Conservation (phyloP, 1,140 invertebrate genomes). For the Drosophila parabipectinata region DNA sequence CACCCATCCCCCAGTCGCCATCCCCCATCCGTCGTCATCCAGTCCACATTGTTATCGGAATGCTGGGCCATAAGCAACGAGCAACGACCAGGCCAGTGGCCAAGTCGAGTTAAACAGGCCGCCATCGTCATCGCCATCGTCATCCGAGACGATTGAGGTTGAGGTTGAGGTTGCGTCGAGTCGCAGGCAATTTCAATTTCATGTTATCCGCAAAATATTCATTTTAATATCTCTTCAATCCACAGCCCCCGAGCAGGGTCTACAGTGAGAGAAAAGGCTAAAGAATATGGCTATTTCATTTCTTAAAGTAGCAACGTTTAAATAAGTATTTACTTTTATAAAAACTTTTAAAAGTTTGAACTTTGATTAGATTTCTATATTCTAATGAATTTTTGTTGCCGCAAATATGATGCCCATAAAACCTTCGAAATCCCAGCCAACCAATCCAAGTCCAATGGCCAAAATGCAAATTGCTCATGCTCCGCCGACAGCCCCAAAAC, state of each 20-base stretch:
- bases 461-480: constrained; percentile 81
- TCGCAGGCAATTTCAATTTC: constrained; percentile 80
- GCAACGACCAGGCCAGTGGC: constrained; percentile 41
- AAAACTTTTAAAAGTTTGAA: neutral
- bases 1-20: constrained; percentile 6
- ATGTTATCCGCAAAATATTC: constrained; percentile 83
- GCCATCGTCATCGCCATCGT: constrained; percentile 41
- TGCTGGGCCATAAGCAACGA: constrained; percentile 68
- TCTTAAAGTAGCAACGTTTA: neutral
- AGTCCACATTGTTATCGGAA: constrained; percentile 73
- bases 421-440: constrained; percentile 65
- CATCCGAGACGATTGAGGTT: constrained; percentile 42
- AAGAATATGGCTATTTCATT: neutral
- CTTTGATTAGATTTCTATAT: neutral
- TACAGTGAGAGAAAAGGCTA: constrained; percentile 20
- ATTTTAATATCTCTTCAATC: constrained; percentile 83
- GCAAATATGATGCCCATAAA: constrained; percentile 78
- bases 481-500: constrained; percentile 8
- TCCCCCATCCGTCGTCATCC: constrained; percentile 29
- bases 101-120: constrained; percentile 44
- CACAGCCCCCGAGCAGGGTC: constrained; percentile 30
- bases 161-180: constrained; percentile 24
- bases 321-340: neutral
- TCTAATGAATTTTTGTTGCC: constrained; percentile 1
- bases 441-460: constrained; percentile 67